Base-by-base conservation (phyloP, 2,888 invertebrate species). In the Anorthoa munda region DNA sequence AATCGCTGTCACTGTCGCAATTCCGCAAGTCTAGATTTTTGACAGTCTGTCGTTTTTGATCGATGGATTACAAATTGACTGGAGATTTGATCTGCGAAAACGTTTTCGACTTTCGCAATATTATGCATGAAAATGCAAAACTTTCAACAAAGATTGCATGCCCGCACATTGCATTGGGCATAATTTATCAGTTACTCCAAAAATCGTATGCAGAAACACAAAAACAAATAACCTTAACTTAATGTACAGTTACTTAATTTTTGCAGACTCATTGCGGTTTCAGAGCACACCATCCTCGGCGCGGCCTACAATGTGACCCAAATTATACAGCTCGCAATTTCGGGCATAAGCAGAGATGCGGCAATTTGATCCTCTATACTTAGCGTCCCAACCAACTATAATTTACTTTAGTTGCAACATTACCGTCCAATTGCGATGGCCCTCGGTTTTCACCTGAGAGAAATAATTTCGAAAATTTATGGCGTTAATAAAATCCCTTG, bases 391-490 rank as follows among this genome's bases (percentile, higher is more conserved):
- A 86, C 86, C 83, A 86, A 83, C 89, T 89, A 85, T 93, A 92
- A 93, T 93, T 93, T 92, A 89, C 91, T 91, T 92, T 91, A 90
- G 89, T 90, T 87, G 89, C 86, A 88, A 89, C 86, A 88, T 88
- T 90, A 89, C 86, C 75, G 83, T 82, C 84, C 89, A 90, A 92
- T 92, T 90, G 89, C 75, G 86, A 85, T 76, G 75, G 87, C 81
- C 83, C 85, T 86, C 88, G 87, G 90, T 88, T 91, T 90, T 88
- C 87, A 86, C 83, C 79, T 84, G 82, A 83, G 86, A 85, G 89
- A 91, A 90, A 90, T 90, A 89, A 90, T 92, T 92, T 88, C 85
- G 85, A 86, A 91, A 93, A 93, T 93, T 90, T 92, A 93, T 89
- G 81, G 84, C 85, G 86, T 89, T 88, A 90, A 93, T 92, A 92